Evolutionary conservation across 2,113 vertebrate species (phyloP), one percentile per base, ranked within the genome.

Genomic region (Ariopsis seemanni): DNA sequence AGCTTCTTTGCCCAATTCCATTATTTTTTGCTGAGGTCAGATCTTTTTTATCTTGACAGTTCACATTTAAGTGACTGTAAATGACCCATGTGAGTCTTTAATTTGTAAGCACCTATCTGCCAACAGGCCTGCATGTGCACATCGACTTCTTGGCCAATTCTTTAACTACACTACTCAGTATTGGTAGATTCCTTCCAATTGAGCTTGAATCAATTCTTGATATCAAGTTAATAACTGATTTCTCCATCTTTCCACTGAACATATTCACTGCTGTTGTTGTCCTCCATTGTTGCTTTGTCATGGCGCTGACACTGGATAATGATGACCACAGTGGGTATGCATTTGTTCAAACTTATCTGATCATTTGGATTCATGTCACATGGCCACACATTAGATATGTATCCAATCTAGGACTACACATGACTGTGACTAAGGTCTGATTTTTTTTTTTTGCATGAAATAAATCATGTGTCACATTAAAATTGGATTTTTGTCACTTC

Each of bases 11-110:
- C 27, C 30, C 67, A n/a, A 11, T 67, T 30, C 67, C 65, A 4
- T 58, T 58, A 12, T 74, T 74, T 48, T 17, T 34, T 72, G 15
- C 69, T 42, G 14, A 48, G 15, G 34, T 71, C 67, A 48, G 15
- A 75, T 74, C 30, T 42, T 22, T 18, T 42, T 18, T 72, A 42
- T 77, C 20, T 50, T 72, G 2, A 22, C 72, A 74, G 7, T 50
- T 74, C 20, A 74, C 72, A 50, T 74, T n/a, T 77, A 77, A 77
- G 22, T 77, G 9, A 75, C 34, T 74, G 8, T 53, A 77, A 77
- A 5, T 53, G 9, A 75, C 34, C 42, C 48, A 75, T 50, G 25
- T 75, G 74, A 52, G 74, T 77, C 74, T 25, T 52, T 74, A 74
- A 77, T 77, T 25, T 77, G 18, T 25, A 77, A 2, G 10, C 0